Evolutionary conservation across 1,140 invertebrate genomes (phyloP).

Genomic region (Pogonognathellus flavescens): DNA sequence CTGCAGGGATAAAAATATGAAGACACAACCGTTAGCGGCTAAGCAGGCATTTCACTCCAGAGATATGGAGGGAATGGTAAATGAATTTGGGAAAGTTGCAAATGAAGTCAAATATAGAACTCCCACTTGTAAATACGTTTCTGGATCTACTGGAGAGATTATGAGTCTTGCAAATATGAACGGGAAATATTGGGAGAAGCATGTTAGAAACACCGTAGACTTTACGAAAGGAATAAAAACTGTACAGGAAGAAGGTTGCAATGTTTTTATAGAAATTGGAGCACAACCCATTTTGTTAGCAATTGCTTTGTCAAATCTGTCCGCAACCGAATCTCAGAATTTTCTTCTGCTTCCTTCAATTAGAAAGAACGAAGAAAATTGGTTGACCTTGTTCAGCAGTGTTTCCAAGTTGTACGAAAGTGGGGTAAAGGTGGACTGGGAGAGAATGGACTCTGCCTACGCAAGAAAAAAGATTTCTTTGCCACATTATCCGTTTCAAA

Average conservation of each 20-base stretch:
- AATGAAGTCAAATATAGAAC: no score
- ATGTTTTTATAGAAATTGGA: no score
- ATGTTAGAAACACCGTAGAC: no score
- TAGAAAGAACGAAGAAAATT: neutral
- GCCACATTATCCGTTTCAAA: neutral
- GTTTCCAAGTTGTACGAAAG: neutral
- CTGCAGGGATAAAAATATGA: neutral
- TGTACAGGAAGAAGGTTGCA: neutral
- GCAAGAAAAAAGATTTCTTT: neutral
- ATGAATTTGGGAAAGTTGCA: neutral
- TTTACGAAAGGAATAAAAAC: no score
- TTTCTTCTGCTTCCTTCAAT: neutral
- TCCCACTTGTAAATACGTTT: no score
- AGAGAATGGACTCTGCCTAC: no score
- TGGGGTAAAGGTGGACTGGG: neutral
- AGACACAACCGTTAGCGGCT: neutral
- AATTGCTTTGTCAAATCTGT: neutral
- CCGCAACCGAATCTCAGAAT: neutral
- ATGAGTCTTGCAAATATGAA: no score
- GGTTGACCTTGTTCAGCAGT: neutral
- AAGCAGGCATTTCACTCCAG: constrained; percentile 47
- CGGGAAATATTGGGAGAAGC: no score
- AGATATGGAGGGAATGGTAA: constrained; percentile 46
- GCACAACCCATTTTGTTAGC: neutral
- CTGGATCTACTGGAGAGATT: no score